Evolutionary conservation across 2,797 vertebrate species (phyloP), one percentile per base, ranked within the genome.

Genomic region (Oophaga sylvatica): DNA sequence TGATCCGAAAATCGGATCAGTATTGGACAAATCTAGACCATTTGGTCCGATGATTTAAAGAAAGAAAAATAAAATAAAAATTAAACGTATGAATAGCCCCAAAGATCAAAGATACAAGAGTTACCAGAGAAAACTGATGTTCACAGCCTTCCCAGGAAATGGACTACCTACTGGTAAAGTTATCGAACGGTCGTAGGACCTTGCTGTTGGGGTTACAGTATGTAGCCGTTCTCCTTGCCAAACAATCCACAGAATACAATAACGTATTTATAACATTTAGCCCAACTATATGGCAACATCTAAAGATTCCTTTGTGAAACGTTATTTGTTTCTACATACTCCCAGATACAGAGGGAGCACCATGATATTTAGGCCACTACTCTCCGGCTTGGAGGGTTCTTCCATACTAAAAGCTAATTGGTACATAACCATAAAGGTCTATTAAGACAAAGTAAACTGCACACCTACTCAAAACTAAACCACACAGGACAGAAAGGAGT

Each of bases 361-460:
- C 29, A 5, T 41, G 19, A 41, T 22, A 41, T 17, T 77, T 3
- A 81, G 79, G 65, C 65, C 35, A 45, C 35, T 65, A 73, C 20
- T 59, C 20, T 59, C 20, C 65, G 10, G 22, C 19, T 59, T 5
- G 29, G 3, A 35, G 20, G 90, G 93, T 92, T 94, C 90, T 19
- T 91, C 80, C 89, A 89, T 87, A 90, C 90, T 90, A 91, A 91
- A 94, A 93, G 91, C 68, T 88, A 87, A 90, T 93, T 89, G 87
- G 91, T 95, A 94, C 94, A 94, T 94, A 95, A 96, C 94, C 35
- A 91, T 71, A 90, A 53, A 87, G 93, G 93, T 93, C 91, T 93
- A 91, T 87, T 29, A 91, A 94, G 91, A 93, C 92, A 94, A 94
- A 95, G 94, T 94, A 96, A 97, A 97, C 91, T 96, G 90, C 91